Evolutionary conservation across 2,888 invertebrate genomes (phyloP), one percentile per base, ranked within the genome.

Genomic region (Idaea biselata): DNA sequence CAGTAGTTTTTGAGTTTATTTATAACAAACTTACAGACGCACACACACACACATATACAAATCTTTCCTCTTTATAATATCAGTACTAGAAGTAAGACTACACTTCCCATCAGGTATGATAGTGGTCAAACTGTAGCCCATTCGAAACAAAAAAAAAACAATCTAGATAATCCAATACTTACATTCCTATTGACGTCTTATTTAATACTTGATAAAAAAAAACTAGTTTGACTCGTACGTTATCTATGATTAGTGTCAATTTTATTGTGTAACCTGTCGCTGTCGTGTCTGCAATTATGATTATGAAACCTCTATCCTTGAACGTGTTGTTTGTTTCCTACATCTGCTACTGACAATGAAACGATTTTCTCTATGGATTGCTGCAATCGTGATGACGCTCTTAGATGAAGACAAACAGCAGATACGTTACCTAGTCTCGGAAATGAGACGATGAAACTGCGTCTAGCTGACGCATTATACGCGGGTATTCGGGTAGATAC

Each of bases 291-390:
- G 44, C 44, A 44, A 33, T 33, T 55, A 44, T 44, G 63, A 62
- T 74, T 74, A 72, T 65, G 68, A 71, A 68, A 74, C 68, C 62
- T 44, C 58, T 58, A 75, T 75, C 75, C 77, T 79, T 78, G 76
- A 68, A 18, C 60, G 62, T 66, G 65, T 69, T 64, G 65, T 72
- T 69, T 64, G 65, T 72, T 77, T 73, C 72, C 55, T 65, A 60
- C 64, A 63, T 62, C 63, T 58, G 66, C 66, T 70, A 68, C 59
- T 68, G 66, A 74, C 78, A 80, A 77, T 76, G 60, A 70, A 62
- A 61, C 72, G 73, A 76, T 78, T 75, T 75, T 64, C 55, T 65
- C 62, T 59, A 62, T 44, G 11, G 44, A 44, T 60, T 60, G 25
- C n/a, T 31, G 14, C 58, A 31, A 8, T 16, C n/a, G 5, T 25